phyloP scores from a whole-genome alignment of 2,113 vertebrate genomes.

The Uropsilus gracilis region DNA sequence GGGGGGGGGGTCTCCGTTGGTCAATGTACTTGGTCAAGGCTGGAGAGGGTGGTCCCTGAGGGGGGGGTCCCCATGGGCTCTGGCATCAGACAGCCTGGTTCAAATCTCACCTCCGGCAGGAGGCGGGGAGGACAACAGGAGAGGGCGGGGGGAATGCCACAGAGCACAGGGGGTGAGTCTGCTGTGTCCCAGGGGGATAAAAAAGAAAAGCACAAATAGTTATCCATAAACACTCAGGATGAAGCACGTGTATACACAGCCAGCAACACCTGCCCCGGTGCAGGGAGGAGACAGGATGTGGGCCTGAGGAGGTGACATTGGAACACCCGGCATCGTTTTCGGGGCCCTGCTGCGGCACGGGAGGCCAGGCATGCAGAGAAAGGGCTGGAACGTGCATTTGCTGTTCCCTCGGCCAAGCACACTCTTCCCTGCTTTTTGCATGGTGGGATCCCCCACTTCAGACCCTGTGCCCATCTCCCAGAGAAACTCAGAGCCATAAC shows the following conservation, averaged over 20 bases:
- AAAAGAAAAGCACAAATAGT: neutral
- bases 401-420: accelerated
- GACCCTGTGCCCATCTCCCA: neutral
- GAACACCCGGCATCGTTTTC: neutral
- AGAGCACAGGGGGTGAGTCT: neutral
- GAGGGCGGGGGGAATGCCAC: neutral
- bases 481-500: neutral
- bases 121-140: neutral
- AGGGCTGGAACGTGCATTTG: accelerated
- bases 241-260: neutral
- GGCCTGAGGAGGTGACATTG: neutral
- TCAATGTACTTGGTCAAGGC: too few species aligned
- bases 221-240: neutral
- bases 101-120: too few species aligned
- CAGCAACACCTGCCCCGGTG: neutral
- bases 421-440: neutral
- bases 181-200: neutral
- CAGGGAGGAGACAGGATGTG: accelerated
- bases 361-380: neutral
- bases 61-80: too few species aligned
- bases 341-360: neutral
- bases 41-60: too few species aligned
- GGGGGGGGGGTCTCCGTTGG: too few species aligned
- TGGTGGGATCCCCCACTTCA: accelerated
- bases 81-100: too few species aligned